Conservation (phyloP, 1,140 invertebrate genomes). For the Drosophila nikananu region DNA sequence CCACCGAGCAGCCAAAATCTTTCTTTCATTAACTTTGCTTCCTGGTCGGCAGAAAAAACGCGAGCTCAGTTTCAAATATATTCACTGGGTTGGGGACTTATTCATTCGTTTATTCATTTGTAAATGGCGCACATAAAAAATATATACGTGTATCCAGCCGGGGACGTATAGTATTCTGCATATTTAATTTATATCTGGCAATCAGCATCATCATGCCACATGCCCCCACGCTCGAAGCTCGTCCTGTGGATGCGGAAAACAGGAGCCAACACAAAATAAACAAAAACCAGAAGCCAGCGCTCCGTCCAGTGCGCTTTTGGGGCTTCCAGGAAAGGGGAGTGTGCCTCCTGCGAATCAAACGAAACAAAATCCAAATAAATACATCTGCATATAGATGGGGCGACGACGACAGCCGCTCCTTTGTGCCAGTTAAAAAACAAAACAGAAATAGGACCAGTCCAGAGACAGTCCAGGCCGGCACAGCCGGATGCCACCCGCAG, state of each 20-base stretch:
- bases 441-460: constrained; percentile 1
- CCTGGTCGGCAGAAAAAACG: constrained; percentile 24
- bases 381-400: constrained; percentile 47
- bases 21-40: constrained; percentile 46
- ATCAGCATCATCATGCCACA: constrained; percentile 56
- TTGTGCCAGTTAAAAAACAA: constrained; percentile 17
- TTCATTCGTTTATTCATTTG: constrained; percentile 78
- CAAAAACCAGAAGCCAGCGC: constrained; percentile 14
- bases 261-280: constrained; percentile 60
- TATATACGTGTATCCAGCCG: constrained; percentile 40
- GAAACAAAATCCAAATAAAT: constrained; percentile 57
- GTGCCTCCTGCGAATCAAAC: constrained; percentile 29
- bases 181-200: constrained; percentile 81
- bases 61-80: constrained; percentile 38
- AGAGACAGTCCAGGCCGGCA: neutral
- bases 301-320: constrained; percentile 40
- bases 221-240: constrained; percentile 1
- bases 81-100: constrained; percentile 33
- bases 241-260: constrained; percentile 39
- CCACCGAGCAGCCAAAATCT: constrained; percentile 25
- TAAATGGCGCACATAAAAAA: constrained; percentile 74
- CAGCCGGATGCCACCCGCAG: constrained; percentile 2
- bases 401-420: constrained; percentile 20
- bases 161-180: constrained; percentile 58
- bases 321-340: constrained; percentile 46